Evolutionary conservation across 2,113 vertebrate genomes (phyloP), one percentile per base, ranked within the genome.

Genomic region (Lanius collurio): DNA sequence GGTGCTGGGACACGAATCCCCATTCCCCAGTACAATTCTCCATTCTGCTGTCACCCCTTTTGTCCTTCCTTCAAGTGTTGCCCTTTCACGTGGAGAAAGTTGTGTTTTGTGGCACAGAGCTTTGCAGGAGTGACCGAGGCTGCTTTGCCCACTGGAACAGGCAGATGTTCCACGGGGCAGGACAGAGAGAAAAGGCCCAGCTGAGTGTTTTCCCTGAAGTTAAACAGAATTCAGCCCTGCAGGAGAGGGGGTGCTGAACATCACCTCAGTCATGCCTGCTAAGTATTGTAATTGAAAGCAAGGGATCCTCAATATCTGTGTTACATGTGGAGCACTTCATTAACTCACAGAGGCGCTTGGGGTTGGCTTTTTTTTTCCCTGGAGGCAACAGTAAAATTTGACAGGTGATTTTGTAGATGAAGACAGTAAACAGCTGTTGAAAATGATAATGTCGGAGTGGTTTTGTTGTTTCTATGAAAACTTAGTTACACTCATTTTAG

Each of bases 341-440:
- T 84, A 91, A 91, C 75, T 93, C 24, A 2, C 21, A 76, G 83
- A 79, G 75, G 20, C 84, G 30, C 69, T 93, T 52, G 42, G 35
- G 7, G 0, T 30, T 79, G 67, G 20, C 7, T 44, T 19, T 41
- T 14, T 41, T 70, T 11, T 41, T 13, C 24, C 60, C 74, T 74
- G 33, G 84, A 87, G 92, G 53, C 94, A 82, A 75, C 1, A 76
- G 83, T 92, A 85, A 90, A 96, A 83, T 80, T 79, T 95, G 96
- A 94, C 97, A 94, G 93, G 95, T 96, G 89, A 87, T 97, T 97
- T 92, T 85, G 91, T 93, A 95, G 97, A 96, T 97, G 95, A 83
- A 94, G 97, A 94, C 94, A 81, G 96, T 96, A 96, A 94, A 96
- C 97, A 98, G 97, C 98, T 98, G 97, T 79, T 84, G 96, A 91